A percentile compares a stretch with the other conserved stretches of the same genome.
Conservation (phyloP, 2,797 vertebrate species). For the Amphiprion clarkii region DNA sequence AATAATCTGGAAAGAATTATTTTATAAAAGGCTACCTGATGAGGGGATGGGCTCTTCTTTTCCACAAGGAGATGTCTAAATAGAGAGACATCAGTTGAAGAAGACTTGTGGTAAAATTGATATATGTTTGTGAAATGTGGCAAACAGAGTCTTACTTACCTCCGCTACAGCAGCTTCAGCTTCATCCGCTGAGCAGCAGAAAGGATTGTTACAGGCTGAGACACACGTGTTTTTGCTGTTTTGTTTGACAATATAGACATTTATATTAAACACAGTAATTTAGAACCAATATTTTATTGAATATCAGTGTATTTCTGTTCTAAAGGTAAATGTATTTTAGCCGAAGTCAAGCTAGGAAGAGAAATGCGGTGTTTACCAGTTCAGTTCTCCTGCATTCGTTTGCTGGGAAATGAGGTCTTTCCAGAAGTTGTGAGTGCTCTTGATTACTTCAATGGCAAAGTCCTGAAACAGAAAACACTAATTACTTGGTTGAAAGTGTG, state of each 20-base stretch:
- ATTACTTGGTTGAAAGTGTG: not conserved
- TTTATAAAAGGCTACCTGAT: conserved; percentile 83
- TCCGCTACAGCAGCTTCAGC: conserved; percentile 88
- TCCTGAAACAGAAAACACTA: conserved; percentile 80
- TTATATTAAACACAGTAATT: not conserved
- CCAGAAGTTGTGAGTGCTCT: conserved; percentile 92
- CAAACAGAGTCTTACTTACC: conserved; percentile 80
- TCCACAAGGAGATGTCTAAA: conserved; percentile 87
- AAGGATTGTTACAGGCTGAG: conserved; percentile 83
- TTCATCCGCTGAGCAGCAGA: conserved; percentile 87
- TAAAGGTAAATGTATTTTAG: not conserved
- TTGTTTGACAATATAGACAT: conserved; percentile 28
- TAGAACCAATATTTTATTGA: not conserved
- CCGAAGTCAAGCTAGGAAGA: not conserved
- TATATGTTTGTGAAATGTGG: not conserved
- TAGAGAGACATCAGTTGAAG: conserved; percentile 32
- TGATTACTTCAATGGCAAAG: conserved; percentile 92
- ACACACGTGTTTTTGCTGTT: conserved; percentile 92
- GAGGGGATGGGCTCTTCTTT: conserved; percentile 85
- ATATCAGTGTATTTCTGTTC: not conserved
- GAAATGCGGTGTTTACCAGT: conserved; percentile 86
- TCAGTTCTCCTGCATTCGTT: conserved; percentile 86
- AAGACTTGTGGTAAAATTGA: conserved; percentile 7
- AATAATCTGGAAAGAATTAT: not conserved
- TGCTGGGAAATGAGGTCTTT: conserved; percentile 90